Conservation (phyloP, 1,140 invertebrate species). For the Bombus picipes region DNA sequence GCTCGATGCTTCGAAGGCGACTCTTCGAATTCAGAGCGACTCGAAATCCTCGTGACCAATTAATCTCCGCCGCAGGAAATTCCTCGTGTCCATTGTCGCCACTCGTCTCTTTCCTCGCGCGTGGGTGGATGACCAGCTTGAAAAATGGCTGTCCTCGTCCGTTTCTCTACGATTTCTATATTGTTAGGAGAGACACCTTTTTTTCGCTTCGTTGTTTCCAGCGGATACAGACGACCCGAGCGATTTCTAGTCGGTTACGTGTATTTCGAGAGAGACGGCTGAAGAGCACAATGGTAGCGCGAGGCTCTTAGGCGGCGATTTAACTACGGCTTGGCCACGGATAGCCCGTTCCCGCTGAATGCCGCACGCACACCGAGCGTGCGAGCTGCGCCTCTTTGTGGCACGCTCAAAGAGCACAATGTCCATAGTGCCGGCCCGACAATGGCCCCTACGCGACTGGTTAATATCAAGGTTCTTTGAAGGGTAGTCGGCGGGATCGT, state of each 20-base stretch:
- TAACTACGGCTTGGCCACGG: conserved; percentile 58
- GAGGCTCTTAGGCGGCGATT: conserved; percentile 70
- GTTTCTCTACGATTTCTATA: not conserved
- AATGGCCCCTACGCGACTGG: conserved; percentile 72
- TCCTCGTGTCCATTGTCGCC: conserved; percentile 60
- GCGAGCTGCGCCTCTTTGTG: conserved; percentile 69
- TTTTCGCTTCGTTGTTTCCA: not conserved
- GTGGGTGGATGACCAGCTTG: conserved; percentile 47
- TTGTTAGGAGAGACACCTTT: not conserved
- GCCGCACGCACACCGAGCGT: conserved; percentile 67
- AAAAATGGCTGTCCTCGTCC: conserved; percentile 41
- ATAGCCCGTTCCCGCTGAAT: conserved; percentile 65
- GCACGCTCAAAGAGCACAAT: conserved; percentile 74
- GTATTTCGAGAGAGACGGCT: conserved; percentile 32
- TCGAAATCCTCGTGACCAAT: conserved; percentile 72
- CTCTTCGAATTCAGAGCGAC: conserved; percentile 50
- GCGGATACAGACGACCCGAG: not conserved
- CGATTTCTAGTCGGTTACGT: conserved; percentile 1
- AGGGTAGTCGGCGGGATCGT: conserved; percentile 61
- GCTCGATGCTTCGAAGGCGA: not conserved
- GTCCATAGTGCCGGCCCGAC: conserved; percentile 70
- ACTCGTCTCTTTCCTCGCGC: conserved; percentile 8
- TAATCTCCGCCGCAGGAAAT: conserved; percentile 73
- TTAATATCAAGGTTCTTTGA: conserved; percentile 78
- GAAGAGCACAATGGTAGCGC: conserved; percentile 61